These are phyloP conservation scores for Salvelinus sp. DNA, from an alignment of 2,113 vertebrate species.

Conservation along the genomic window DNA sequence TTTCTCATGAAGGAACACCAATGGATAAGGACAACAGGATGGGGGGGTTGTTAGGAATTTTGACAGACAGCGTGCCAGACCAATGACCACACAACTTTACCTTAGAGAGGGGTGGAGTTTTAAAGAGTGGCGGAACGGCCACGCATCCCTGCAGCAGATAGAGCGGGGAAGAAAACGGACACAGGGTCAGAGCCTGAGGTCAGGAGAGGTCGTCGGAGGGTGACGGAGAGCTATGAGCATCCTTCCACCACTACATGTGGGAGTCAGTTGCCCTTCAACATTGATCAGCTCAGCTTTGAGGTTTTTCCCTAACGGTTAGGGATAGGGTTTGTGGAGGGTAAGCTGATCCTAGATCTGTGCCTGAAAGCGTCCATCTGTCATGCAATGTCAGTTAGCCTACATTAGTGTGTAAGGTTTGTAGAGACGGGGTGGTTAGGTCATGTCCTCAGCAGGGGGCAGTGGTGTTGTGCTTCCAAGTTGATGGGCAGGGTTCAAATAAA, in stretches of 20 bases:
- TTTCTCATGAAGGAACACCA: no score
- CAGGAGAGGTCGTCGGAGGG: background rate
- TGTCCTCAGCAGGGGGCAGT: slow-evolving; percentile 9
- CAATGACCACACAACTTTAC: slow-evolving; percentile 62
- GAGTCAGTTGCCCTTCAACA: background rate
- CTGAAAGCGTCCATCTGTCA: background rate
- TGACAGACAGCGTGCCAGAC: slow-evolving; percentile 43
- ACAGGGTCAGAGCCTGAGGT: slow-evolving; percentile 16
- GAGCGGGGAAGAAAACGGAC: slow-evolving; percentile 59
- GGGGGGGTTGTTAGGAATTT: slow-evolving; percentile 14
- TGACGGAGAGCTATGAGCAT: no score
- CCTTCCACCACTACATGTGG: no score
- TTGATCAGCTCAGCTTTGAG: background rate
- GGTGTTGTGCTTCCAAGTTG: background rate
- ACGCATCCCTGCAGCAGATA: slow-evolving; percentile 77
- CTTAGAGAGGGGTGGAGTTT: slow-evolving; percentile 81
- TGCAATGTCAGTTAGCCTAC: no score
- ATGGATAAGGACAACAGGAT: slow-evolving; percentile 16
- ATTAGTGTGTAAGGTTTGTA: no score
- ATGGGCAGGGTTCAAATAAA: no score
- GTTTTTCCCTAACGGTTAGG: background rate
- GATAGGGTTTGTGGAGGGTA: background rate
- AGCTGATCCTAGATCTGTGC: background rate
- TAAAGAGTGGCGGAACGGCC: slow-evolving; percentile 78
- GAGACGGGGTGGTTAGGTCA: background rate